phyloP scores from a whole-genome alignment of 2,888 invertebrate genomes.

The Ornithoptera priamus region DNA sequence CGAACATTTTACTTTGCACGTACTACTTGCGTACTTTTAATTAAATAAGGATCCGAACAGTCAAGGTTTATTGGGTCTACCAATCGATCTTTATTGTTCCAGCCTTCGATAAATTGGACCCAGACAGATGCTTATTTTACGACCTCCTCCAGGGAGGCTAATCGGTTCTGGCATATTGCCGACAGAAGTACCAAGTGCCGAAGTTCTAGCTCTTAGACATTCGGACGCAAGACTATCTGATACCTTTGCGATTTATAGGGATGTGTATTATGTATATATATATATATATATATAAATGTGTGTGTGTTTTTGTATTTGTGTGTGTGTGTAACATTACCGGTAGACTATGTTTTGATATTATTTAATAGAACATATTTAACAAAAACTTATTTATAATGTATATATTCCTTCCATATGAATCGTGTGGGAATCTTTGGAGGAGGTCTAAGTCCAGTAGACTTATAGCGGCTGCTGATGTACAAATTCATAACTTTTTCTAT shows the following conservation, averaged over 20 bases:
- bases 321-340: too few species aligned
- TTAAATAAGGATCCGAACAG: neutral
- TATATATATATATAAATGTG: too few species aligned
- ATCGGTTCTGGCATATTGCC: constrained; percentile 28
- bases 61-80: constrained; percentile 21
- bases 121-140: constrained; percentile 28
- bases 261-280: too few species aligned
- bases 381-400: too few species aligned
- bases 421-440: too few species aligned
- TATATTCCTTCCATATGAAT: too few species aligned
- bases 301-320: too few species aligned
- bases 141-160: constrained; percentile 22
- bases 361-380: too few species aligned
- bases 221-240: neutral
- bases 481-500: too few species aligned
- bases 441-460: too few species aligned
- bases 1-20: neutral
- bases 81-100: constrained; percentile 23
- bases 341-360: neutral
- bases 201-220: constrained; percentile 5
- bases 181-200: constrained; percentile 5
- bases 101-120: constrained; percentile 14
- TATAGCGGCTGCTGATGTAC: too few species aligned
- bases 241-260: neutral
- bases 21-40: neutral